phyloP scores from a whole-genome alignment of 2,797 vertebrate genomes.

The Scyliorhinus canicula region DNA sequence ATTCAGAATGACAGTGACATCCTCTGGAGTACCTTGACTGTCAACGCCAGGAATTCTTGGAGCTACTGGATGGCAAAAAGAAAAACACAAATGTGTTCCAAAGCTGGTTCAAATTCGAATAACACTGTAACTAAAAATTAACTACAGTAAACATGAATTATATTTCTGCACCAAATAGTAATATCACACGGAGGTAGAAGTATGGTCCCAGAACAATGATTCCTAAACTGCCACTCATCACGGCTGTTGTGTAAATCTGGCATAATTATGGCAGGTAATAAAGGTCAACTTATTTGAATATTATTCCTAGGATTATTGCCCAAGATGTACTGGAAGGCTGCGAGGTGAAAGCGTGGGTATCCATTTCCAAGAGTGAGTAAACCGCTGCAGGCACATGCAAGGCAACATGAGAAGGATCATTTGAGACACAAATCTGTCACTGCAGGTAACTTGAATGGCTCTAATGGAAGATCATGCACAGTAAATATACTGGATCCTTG shows the following conservation, averaged over 20 bases:
- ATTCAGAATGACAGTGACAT: conserved; percentile 80
- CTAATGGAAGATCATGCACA: not conserved
- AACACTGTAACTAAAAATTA: not conserved
- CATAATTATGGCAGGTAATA: not conserved
- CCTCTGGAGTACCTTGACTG: conserved; percentile 65
- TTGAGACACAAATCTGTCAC: not conserved
- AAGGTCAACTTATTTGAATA: not conserved
- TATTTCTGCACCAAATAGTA: not conserved
- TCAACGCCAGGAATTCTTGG: conserved; percentile 77
- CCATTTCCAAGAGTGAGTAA: not conserved
- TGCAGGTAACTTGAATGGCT: not conserved
- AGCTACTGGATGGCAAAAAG: conserved; percentile 63
- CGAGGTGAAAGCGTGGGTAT: not conserved
- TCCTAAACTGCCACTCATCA: not conserved
- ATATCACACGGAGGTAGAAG: not conserved
- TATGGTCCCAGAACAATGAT: not conserved
- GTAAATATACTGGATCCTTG: not conserved
- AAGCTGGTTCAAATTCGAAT: not conserved
- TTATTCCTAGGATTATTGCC: not conserved
- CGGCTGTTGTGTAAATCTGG: not conserved
- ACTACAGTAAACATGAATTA: not conserved
- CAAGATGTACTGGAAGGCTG: not conserved
- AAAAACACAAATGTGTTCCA: conserved; percentile 35
- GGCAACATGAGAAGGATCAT: not conserved
- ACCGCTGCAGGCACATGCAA: not conserved